Evolutionary conservation across 2,797 vertebrate species (phyloP).

Genomic region (Dromococcyx pavoninus): DNA sequence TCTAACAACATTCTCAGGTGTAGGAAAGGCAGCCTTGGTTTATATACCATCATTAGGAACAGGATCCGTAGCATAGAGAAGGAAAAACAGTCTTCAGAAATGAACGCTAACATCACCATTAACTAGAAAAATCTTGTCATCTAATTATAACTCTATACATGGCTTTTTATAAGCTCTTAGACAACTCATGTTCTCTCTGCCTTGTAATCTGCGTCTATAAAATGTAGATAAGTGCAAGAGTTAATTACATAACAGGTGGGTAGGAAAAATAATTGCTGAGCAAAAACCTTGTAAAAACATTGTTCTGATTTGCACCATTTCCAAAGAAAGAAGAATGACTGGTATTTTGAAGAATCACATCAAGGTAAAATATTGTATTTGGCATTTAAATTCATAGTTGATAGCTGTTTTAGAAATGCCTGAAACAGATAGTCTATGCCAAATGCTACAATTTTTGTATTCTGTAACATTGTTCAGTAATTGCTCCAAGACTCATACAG

Average conservation of each 20-base stretch:
- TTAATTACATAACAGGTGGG: neutral
- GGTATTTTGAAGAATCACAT: slow-evolving; percentile 6
- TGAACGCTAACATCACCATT: neutral
- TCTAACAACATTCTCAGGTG: neutral
- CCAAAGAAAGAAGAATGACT: neutral
- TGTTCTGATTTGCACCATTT: slow-evolving; percentile 2
- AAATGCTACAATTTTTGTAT: neutral
- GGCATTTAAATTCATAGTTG: neutral
- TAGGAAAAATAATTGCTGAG: neutral
- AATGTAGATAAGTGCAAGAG: neutral
- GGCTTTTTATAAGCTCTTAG: neutral
- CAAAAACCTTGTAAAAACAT: neutral
- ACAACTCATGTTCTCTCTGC: neutral
- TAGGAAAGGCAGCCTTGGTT: neutral
- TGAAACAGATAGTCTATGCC: neutral
- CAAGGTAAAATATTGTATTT: slow-evolving; percentile 29
- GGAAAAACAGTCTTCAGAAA: neutral
- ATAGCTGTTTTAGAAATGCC: slow-evolving; percentile 6
- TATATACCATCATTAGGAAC: neutral
- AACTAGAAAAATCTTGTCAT: neutral
- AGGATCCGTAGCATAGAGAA: neutral
- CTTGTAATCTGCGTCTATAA: neutral
- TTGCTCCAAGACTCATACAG: neutral
- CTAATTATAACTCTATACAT: neutral
- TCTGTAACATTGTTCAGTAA: neutral